These are phyloP conservation scores for Adelges cooleyi DNA, from an alignment of 1,140 invertebrate genomes.

Conservation along the genomic window DNA sequence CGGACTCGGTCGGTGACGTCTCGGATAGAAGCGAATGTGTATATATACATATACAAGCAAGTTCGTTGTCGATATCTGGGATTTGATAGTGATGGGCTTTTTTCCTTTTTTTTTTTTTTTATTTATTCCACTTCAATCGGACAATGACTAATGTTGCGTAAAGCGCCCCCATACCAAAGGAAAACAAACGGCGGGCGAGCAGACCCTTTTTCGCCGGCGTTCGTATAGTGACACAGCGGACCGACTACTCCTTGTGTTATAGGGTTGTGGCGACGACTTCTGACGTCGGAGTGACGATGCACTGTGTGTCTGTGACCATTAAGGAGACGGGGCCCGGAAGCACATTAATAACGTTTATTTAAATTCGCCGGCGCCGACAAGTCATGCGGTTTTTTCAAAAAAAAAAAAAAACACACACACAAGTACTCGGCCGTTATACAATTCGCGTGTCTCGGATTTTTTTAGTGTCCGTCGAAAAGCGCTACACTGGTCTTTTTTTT, in stretches of 20 bases:
- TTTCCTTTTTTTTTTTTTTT: too few relatives aligned
- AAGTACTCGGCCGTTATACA: too few relatives aligned
- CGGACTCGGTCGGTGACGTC: too few relatives aligned
- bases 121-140: conserved; percentile 5
- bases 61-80: too few relatives aligned
- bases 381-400: background rate
- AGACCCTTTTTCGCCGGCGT: conserved; percentile 1
- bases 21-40: too few relatives aligned
- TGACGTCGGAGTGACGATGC: conserved; percentile 14
- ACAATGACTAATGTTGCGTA: conserved; percentile 26
- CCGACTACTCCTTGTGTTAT: background rate
- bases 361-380: background rate
- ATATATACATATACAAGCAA: too few relatives aligned
- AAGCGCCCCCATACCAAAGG: conserved; percentile 11
- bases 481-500: too few relatives aligned
- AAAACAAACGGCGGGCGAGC: conserved; percentile 8
- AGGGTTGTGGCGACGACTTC: background rate
- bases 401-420: too few relatives aligned
- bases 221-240: conserved; percentile 11
- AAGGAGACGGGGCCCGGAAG: background rate
- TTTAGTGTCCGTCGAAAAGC: too few relatives aligned
- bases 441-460: too few relatives aligned
- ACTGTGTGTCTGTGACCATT: conserved; percentile 16
- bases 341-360: conserved; percentile 28
- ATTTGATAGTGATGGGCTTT: too few relatives aligned